Conservation (phyloP, 2,797 vertebrate genomes). For the Hipposideros larvatus region DNA sequence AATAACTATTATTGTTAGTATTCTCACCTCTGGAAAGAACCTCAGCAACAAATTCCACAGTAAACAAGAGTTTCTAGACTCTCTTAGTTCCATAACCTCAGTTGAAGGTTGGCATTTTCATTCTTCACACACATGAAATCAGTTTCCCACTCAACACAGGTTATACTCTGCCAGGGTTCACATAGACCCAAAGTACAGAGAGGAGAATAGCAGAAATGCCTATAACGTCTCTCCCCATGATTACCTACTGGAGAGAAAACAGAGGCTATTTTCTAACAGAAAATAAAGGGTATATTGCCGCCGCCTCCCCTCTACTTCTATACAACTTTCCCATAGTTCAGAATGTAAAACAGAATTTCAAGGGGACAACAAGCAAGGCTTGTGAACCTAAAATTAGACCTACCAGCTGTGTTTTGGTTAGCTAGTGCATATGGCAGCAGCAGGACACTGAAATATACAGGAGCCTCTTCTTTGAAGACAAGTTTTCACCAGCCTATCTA, state of each 20-base stretch:
- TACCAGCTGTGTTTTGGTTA: slow-evolving; percentile 72
- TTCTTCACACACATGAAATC: not conserved
- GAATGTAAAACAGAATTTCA: slow-evolving; percentile 60
- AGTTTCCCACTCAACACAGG: not conserved
- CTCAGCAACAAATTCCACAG: slow-evolving; percentile 14
- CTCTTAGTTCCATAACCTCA: slow-evolving; percentile 24
- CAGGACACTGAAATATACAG: slow-evolving; percentile 63
- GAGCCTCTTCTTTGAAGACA: slow-evolving; percentile 3
- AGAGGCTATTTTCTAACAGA: slow-evolving; percentile 51
- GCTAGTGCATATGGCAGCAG: slow-evolving; percentile 22
- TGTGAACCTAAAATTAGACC: slow-evolving; percentile 46
- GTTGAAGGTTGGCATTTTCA: slow-evolving; percentile 26
- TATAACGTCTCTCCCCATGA: not conserved
- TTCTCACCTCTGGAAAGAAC: not conserved
- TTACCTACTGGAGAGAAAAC: not conserved
- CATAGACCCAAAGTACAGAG: not conserved
- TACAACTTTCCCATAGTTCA: slow-evolving; percentile 68
- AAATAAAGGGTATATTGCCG: slow-evolving; percentile 24
- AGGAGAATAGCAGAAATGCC: not conserved
- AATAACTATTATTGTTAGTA: not conserved
- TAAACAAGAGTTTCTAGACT: not conserved
- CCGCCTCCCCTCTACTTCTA: slow-evolving; percentile 31
- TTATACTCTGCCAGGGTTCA: not conserved
- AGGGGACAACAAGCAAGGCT: slow-evolving; percentile 53
- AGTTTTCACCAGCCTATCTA: slow-evolving; percentile 10